A percentile compares a stretch with the other conserved stretches of the same genome.
Conservation (phyloP, 2,797 vertebrate species). For the Myotis myotis region DNA sequence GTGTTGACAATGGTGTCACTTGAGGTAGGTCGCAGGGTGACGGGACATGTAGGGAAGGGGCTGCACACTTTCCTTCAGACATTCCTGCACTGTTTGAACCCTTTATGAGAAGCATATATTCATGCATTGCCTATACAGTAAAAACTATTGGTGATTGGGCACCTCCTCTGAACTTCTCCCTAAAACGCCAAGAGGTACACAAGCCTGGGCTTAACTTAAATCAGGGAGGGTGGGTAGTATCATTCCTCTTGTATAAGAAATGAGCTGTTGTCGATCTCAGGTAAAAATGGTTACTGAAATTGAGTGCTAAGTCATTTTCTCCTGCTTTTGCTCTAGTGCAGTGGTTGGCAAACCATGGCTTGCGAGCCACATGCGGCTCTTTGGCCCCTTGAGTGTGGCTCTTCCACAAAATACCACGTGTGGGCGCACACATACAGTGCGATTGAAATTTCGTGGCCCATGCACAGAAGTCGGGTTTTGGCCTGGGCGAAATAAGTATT, state of each 20-base stretch:
- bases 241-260: neutral
- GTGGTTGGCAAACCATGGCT: too few relatives aligned
- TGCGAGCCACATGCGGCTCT: too few relatives aligned
- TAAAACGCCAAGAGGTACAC: neutral
- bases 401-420: too few relatives aligned
- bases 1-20: neutral
- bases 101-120: neutral
- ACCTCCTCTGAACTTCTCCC: neutral
- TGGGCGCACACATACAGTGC: too few relatives aligned
- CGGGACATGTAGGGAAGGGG: accelerated
- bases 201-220: neutral
- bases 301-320: neutral
- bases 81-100: neutral
- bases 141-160: neutral
- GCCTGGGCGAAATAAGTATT: too few relatives aligned
- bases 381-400: too few relatives aligned
- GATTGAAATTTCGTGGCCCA: too few relatives aligned
- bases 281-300: neutral
- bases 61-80: neutral
- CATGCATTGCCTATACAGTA: neutral
- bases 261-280: neutral
- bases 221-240: neutral
- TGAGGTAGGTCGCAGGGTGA: neutral
- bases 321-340: neutral
- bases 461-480: too few relatives aligned